Evolutionary conservation across 2,888 invertebrate species (phyloP).

Genomic region (Marronus borbonicus): DNA sequence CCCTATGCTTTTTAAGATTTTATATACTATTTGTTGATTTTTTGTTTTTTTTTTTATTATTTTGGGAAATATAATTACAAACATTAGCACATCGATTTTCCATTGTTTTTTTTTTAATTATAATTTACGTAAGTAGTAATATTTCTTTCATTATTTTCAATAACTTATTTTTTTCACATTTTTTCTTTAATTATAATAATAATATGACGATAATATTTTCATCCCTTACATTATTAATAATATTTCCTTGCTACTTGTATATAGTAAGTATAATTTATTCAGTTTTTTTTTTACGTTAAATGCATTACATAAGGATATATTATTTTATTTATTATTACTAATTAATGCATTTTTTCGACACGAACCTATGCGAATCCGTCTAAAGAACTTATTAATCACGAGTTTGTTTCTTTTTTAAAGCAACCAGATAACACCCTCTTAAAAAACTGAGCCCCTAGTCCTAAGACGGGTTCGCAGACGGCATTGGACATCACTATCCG

Average conservation of each 20-base stretch:
- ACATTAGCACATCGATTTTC: conserved; percentile 68
- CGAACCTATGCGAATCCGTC: conserved; percentile 20
- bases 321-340: conserved; percentile 17
- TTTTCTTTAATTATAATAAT: conserved; percentile 26
- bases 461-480: conserved; percentile 70
- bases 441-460: conserved; percentile 75
- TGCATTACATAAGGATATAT: conserved; percentile 21
- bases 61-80: conserved; percentile 67
- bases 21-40: conserved; percentile 5
- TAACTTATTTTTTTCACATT: conserved; percentile 4
- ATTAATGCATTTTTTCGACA: neutral
- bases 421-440: conserved; percentile 71
- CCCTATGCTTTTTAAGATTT: neutral
- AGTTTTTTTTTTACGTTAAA: neutral
- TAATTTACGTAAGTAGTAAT: conserved; percentile 52
- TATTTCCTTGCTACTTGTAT: conserved; percentile 37
- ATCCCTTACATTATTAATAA: conserved; percentile 15
- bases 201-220: conserved; percentile 41
- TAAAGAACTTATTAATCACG: conserved; percentile 45
- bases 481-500: conserved; percentile 67
- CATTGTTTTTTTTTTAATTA: conserved; percentile 27
- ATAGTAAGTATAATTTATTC: conserved; percentile 27
- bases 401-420: conserved; percentile 2
- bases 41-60: conserved; percentile 42
- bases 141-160: conserved; percentile 18